A percentile compares a stretch with the other conserved stretches of the same genome.
phyloP scores from a whole-genome alignment of 2,113 vertebrate genomes.

The Halichoerus grypus region DNA sequence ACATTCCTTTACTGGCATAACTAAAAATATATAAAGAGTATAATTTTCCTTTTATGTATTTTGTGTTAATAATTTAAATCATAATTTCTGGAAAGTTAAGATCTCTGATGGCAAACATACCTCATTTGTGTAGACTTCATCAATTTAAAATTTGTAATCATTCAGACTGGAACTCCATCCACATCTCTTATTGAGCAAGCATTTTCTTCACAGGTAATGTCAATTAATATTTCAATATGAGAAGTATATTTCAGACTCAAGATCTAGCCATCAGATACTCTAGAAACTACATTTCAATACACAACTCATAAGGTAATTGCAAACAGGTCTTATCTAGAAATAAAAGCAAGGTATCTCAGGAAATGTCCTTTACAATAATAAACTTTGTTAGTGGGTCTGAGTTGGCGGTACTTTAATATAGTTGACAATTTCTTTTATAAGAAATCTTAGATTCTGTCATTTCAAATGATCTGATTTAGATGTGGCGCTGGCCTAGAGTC shows the following conservation, averaged over 20 bases:
- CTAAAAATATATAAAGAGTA: not conserved
- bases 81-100: not conserved
- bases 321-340: not conserved
- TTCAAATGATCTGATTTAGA: not conserved
- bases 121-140: not conserved
- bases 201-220: not conserved
- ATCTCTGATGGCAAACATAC: not conserved
- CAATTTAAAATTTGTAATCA: not conserved
- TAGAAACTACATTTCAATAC: not conserved
- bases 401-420: not conserved
- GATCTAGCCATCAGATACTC: not conserved
- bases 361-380: not conserved
- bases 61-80: not conserved
- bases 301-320: not conserved
- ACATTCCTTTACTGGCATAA: not conserved
- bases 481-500: not conserved
- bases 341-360: not conserved
- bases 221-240: constrained; percentile 9
- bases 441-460: not conserved
- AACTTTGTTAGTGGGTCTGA: not conserved
- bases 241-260: constrained; percentile 7
- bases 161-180: not conserved
- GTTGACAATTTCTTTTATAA: not conserved
- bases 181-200: not conserved
- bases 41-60: not conserved